Conservation (phyloP, 1,140 invertebrate species). For the Bemisia tabaci region DNA sequence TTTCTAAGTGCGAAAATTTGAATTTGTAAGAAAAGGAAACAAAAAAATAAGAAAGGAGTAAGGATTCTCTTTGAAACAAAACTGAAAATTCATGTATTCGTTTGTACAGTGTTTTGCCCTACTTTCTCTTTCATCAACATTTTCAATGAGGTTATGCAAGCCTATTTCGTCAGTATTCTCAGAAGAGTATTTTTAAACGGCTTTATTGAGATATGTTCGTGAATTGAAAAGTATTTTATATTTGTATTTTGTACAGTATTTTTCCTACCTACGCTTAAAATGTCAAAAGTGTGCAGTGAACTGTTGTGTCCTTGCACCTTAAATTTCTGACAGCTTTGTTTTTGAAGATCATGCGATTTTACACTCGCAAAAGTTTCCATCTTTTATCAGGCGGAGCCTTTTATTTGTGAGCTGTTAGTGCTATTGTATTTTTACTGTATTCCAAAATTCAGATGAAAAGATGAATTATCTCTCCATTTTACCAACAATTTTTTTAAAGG, state of each 20-base stretch:
- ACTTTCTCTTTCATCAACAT: background rate
- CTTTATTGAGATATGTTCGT: too few species aligned
- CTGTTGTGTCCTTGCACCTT: too few species aligned
- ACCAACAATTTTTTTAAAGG: too few species aligned
- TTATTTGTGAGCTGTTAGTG: background rate
- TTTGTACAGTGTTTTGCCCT: background rate
- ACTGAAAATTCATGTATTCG: background rate
- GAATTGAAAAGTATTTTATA: background rate
- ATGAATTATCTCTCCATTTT: background rate
- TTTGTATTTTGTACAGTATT: background rate
- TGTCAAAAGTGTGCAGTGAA: background rate
- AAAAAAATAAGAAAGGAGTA: background rate
- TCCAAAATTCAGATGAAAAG: background rate
- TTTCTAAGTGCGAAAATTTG: background rate
- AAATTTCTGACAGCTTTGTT: too few species aligned
- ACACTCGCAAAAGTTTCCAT: background rate
- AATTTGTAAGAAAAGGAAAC: background rate
- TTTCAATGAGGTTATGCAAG: too few species aligned
- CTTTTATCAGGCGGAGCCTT: background rate
- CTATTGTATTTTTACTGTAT: background rate
- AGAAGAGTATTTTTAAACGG: too few species aligned
- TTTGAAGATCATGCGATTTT: background rate
- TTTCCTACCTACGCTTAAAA: background rate
- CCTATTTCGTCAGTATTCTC: too few species aligned
- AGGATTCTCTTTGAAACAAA: background rate